Evolutionary conservation across 1,140 invertebrate species (phyloP).

Genomic region (Bemisia tabaci): DNA sequence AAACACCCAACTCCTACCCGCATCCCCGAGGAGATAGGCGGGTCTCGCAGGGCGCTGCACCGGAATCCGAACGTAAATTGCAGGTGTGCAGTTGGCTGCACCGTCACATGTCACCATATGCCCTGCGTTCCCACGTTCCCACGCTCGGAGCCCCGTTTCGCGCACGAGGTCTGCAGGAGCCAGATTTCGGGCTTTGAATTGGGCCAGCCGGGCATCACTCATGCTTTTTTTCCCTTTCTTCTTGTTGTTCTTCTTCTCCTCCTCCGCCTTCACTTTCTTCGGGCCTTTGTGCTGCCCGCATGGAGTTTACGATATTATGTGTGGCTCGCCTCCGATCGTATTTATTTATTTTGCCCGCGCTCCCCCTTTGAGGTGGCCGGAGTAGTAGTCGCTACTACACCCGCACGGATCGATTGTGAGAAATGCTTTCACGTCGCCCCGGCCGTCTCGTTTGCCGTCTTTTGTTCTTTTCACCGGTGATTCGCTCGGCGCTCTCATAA

Average conservation of each 20-base stretch:
- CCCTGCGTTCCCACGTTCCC: neutral
- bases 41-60: too few species aligned
- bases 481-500: too few species aligned
- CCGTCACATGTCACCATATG: neutral
- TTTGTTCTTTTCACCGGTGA: too few species aligned
- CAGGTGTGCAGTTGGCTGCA: too few species aligned
- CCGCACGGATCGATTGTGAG: too few species aligned
- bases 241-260: neutral
- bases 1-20: too few species aligned
- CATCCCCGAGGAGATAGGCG: too few species aligned
- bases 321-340: neutral
- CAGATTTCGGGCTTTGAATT: neutral
- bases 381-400: too few species aligned
- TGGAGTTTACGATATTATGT: neutral
- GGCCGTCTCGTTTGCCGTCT: too few species aligned
- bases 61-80: too few species aligned
- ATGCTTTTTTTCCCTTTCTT: neutral
- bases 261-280: neutral
- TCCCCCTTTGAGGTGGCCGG: too few species aligned
- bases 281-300: neutral
- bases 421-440: too few species aligned
- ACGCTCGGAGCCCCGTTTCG: neutral
- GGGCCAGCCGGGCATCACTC: neutral
- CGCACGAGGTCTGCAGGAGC: neutral
- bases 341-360: neutral